Conservation (phyloP, 30 jellyfish, hydroid and myxozoan genomes). For the Clytia hemisphaerica region DNA sequence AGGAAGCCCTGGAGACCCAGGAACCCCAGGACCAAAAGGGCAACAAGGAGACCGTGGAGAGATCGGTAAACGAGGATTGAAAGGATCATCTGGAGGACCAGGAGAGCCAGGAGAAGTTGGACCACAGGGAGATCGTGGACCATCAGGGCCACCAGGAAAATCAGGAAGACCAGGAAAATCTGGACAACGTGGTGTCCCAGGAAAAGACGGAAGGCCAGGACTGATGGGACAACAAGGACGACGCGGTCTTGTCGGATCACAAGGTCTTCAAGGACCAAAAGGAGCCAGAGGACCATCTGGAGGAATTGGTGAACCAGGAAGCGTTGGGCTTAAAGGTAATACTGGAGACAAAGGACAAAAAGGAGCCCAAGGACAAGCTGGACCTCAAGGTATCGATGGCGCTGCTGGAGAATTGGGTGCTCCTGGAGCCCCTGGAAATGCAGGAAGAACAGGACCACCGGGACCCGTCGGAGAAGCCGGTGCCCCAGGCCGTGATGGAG, state of each 20-base stretch:
- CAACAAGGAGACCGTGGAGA: slow-evolving; percentile 43
- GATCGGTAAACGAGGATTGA: slow-evolving; percentile 30
- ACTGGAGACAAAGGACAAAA: slow-evolving; percentile 51
- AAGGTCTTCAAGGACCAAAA: slow-evolving; percentile 35
- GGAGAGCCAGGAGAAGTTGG: slow-evolving; percentile 76
- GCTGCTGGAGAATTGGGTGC: slow-evolving; percentile 72
- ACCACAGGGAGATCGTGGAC: slow-evolving; percentile 84
- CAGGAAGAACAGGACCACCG: slow-evolving; percentile 86
- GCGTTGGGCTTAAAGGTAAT: slow-evolving; percentile 29
- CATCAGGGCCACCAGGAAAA: slow-evolving; percentile 84
- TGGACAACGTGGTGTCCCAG: slow-evolving; percentile 38
- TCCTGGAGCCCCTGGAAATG: slow-evolving; percentile 62
- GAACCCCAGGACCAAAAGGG: slow-evolving; percentile 43
- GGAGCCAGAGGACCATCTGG: slow-evolving; percentile 40
- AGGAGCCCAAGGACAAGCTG: slow-evolving; percentile 64
- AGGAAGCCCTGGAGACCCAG: slow-evolving; percentile 54
- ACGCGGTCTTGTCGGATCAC: slow-evolving; percentile 15
- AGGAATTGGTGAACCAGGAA: slow-evolving; percentile 27
- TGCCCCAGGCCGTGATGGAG: slow-evolving; percentile 83
- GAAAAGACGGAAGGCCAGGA: slow-evolving; percentile 48
- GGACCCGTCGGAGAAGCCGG: slow-evolving; percentile 94
- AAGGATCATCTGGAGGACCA: slow-evolving; percentile 66
- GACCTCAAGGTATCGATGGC: slow-evolving; percentile 77
- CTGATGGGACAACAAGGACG: slow-evolving; percentile 19
- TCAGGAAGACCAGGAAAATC: slow-evolving; percentile 75